Base-by-base conservation (phyloP, 2,888 invertebrate species). In the Pterobdella sp. region DNA sequence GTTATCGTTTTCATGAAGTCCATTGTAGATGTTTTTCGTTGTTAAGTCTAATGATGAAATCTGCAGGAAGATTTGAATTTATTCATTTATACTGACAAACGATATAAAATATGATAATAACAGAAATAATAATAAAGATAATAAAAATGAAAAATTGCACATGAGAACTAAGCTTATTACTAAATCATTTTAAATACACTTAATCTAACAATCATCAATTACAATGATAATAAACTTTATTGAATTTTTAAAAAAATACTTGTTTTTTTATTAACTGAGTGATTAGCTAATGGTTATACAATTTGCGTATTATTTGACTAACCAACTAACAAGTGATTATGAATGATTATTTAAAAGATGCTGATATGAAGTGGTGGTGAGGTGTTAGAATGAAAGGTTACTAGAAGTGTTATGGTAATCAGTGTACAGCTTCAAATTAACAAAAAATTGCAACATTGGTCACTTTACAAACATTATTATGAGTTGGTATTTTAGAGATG, bases 71-170 rank as follows among this genome's bases (percentile, higher is more conserved):
- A 26, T 63, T 7, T 63, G 31, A 63, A 63, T 63, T 18, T n/a
- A 29, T 32, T 32, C 26, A 65, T 7, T 65, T 3, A 32, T 32
- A 29, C 14, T 35, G 3, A 32, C 29, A 7, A 31, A 34, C 4
- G 32, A 29, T 35, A 35, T 29, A 31, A 34, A 10, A 31, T 32
- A n/a, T 65, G 32, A 31, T 35, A 65, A 31, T 35, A 65, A 4
- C 32, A 65, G 31, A 22, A 65, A 31, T 35, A 65, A 31, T 65
- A 65, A n/a, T 65, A 65, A 65, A 31, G 32, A 29, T 65, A 65
- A 29, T 65, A 29, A 65, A 31, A 29, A 65, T 65, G 3, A 65
- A 10, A 65, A 35, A 7, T 32, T 32, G 3, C 4, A 34, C 4
- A 32, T 32, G 3, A 7, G 31, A 34, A 3, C 26, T 65, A 56